phyloP scores from a whole-genome alignment of 2,888 invertebrate genomes.

The Anarsia innoxiella region DNA sequence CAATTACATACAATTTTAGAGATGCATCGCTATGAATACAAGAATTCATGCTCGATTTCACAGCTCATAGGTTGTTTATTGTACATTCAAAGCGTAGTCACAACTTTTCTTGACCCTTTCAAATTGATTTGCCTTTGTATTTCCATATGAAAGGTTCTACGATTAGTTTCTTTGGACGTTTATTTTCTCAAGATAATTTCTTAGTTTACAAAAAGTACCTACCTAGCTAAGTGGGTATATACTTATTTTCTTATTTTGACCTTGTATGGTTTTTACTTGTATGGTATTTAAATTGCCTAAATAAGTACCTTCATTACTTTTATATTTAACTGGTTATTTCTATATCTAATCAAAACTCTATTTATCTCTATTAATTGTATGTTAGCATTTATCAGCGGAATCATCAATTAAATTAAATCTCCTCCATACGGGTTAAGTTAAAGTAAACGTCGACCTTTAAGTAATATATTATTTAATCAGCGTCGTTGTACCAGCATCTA shows the following conservation, averaged over 20 bases:
- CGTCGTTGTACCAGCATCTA: no score
- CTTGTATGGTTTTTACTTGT: no score
- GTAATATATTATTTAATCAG: constrained; percentile 8
- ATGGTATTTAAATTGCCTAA: no score
- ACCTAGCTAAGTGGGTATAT: no score
- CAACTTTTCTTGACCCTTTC: constrained; percentile 3
- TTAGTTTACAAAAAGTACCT: no score
- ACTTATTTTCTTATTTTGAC: no score
- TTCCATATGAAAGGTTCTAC: no score
- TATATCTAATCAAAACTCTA: constrained; percentile 48
- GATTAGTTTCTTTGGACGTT: no score
- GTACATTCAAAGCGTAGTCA: constrained; percentile 1
- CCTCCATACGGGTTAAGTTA: constrained; percentile 37
- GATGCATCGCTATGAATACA: constrained; percentile 4
- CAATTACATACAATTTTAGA: constrained; percentile 10
- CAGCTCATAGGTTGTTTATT: constrained; percentile 4
- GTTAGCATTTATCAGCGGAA: constrained; percentile 28
- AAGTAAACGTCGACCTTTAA: constrained; percentile 15
- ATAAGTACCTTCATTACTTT: no score
- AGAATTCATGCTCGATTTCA: constrained; percentile 11
- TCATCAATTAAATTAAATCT: constrained; percentile 55
- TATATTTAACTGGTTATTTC: no score
- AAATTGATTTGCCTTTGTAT: constrained; percentile 6
- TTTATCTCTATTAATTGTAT: constrained; percentile 52
- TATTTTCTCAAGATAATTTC: no score